These are phyloP conservation scores for Thereva unica DNA, from an alignment of 2,888 invertebrate genomes.

Conservation along the genomic window DNA sequence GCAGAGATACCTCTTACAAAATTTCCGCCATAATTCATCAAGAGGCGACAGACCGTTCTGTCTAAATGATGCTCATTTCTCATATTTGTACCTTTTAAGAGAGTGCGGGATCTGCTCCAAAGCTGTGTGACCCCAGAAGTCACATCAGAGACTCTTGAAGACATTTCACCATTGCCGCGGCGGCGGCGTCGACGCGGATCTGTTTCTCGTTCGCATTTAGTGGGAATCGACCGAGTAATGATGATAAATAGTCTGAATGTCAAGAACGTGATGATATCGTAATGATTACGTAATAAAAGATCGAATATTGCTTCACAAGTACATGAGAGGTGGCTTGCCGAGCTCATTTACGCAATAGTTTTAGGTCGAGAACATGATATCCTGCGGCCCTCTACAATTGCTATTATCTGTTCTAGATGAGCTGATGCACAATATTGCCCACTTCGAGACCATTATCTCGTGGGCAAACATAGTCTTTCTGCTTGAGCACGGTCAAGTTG, in stretches of 20 bases:
- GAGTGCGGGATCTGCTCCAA: background rate
- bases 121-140: conserved; percentile 3
- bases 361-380: conserved; percentile 37
- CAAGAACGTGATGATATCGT: conserved; percentile 58
- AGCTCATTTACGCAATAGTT: no score
- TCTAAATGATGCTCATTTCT: conserved; percentile 22
- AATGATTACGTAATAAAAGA: conserved; percentile 48
- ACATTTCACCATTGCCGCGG: conserved; percentile 1
- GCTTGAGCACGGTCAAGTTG: no score
- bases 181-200: conserved; percentile 22
- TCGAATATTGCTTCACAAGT: no score
- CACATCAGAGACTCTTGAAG: conserved; percentile 42
- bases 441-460: no score
- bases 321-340: no score
- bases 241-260: conserved; percentile 57
- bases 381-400: conserved; percentile 41
- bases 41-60: conserved; percentile 19
- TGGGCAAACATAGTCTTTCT: no score
- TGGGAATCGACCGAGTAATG: conserved; percentile 46
- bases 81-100: conserved; percentile 10
- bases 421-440: conserved; percentile 21
- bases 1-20: background rate
- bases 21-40: conserved; percentile 30
- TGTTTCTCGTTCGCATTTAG: conserved; percentile 49
- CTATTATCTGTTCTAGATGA: conserved; percentile 33